Base-by-base conservation (phyloP, 1,140 invertebrate species). In the Drosophila willistoni region DNA sequence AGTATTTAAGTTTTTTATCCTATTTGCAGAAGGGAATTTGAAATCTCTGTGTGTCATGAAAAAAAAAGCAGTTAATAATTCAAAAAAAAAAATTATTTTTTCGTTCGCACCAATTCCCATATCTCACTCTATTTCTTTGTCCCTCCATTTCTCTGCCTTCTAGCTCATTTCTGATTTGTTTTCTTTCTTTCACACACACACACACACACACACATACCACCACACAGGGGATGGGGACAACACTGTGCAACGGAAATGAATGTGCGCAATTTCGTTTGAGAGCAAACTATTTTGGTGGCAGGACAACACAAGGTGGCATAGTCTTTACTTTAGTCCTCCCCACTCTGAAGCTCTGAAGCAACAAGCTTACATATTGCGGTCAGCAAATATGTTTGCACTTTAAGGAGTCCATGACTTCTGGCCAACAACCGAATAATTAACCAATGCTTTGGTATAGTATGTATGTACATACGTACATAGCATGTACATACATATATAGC, bases 221-320 rank as follows among this genome's bases (percentile, higher is more conserved):
- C 60, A 51, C n/a, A 57, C 64, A 51, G 33, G 56, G 57, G 62
- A 1, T 22, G 65, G 65, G 36, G 36, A 39, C 36, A 39, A 63
- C 68, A 69, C 70, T 60, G 34, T 47, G 81, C 41, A 80, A 75
- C 77, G 81, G 81, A 84, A 84, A 84, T 84, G 71, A 85, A 85
- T 85, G 74, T 81, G 65, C 74, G 74, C 78, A 81, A 81, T 85
- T 81, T 80, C 29, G 77, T 69, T 64, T 55, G 51, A 56, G 61
- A 68, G 39, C 17, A 39, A 71, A 81, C 81, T 78, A 72, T 72
- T 63, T 73, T 67, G 61, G 56, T 62, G 62, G 29, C 64, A 29
- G 22, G 39, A 39, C 39, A 61, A 61, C 34, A 61, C 34, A 61
- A 61, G 51, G 39, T 70, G 44, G 44, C 44, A 51, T 22, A 51